phyloP scores from a whole-genome alignment of 2,888 invertebrate species.

The Anthophora plumipes region DNA sequence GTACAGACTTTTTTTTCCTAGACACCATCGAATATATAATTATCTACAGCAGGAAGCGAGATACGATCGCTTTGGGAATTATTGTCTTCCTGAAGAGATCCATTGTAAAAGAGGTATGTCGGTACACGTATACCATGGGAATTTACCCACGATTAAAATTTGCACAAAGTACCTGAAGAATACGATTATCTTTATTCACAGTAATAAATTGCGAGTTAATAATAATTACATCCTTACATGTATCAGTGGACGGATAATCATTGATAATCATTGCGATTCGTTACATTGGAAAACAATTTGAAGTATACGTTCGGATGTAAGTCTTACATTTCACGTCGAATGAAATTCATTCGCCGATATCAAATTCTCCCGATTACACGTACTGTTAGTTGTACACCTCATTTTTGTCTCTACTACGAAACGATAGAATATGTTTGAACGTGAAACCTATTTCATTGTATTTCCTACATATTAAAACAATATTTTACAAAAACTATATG shows the following conservation, averaged over 20 bases:
- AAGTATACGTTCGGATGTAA: constrained; percentile 21
- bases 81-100: constrained; percentile 79
- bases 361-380: constrained; percentile 5
- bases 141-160: constrained; percentile 85
- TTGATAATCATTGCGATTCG: constrained; percentile 44
- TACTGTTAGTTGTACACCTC: constrained; percentile 9
- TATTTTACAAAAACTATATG: constrained; percentile 75
- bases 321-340: constrained; percentile 2
- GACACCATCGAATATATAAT: constrained; percentile 69
- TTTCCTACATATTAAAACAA: constrained; percentile 60
- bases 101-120: constrained; percentile 79
- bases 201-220: constrained; percentile 80
- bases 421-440: constrained; percentile 44
- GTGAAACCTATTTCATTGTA: constrained; percentile 45
- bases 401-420: constrained; percentile 25
- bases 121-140: constrained; percentile 80
- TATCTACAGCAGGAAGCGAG: constrained; percentile 77
- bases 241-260: constrained; percentile 78
- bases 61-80: constrained; percentile 78
- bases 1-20: constrained; percentile 47
- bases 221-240: constrained; percentile 80
- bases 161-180: constrained; percentile 79
- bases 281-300: constrained; percentile 35
- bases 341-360: constrained; percentile 10
- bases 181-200: constrained; percentile 82